Percentiles rank a stretch among this genome's conserved stretches.
These are phyloP conservation scores for Masnerella sp. DNA, from an alignment of 2,888 invertebrate genomes.

Conservation along the genomic window DNA sequence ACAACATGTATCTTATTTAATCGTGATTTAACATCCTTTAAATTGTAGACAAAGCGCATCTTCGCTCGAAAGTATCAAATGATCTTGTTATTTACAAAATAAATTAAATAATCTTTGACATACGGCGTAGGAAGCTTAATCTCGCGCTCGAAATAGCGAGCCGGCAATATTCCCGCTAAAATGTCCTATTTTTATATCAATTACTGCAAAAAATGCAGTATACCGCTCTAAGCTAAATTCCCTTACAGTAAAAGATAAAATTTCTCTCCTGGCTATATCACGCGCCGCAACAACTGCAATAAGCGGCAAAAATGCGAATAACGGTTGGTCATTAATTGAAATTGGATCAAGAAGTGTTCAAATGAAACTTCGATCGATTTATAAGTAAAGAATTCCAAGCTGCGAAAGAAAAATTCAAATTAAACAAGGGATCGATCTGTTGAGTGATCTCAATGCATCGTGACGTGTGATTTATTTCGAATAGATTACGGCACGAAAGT, in stretches of 20 bases:
- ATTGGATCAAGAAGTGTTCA: no score
- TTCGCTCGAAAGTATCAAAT: conserved; percentile 13
- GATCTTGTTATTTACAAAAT: conserved; percentile 23
- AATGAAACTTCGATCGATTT: conserved; percentile 21
- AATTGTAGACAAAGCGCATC: conserved; percentile 14
- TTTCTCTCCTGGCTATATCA: no score
- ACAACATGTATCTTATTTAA: no score
- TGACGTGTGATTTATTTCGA: conserved; percentile 27
- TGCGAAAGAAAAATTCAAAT: background rate
- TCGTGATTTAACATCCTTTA: no score
- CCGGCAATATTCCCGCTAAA: conserved; percentile 17
- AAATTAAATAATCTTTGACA: conserved; percentile 31
- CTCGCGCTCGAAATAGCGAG: conserved; percentile 8
- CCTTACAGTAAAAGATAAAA: no score
- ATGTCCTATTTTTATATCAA: conserved; percentile 10
- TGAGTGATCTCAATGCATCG: background rate
- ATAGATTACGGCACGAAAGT: conserved; percentile 27
- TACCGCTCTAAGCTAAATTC: no score
- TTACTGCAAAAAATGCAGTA: background rate
- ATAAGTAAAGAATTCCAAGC: conserved; percentile 6
- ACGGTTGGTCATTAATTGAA: background rate
- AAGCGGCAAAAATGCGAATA: background rate
- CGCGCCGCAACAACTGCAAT: background rate
- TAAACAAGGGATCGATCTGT: conserved; percentile 10
- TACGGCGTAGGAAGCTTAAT: conserved; percentile 10